Base-by-base conservation (phyloP, 2,888 invertebrate genomes). In the Aromia moschata region DNA sequence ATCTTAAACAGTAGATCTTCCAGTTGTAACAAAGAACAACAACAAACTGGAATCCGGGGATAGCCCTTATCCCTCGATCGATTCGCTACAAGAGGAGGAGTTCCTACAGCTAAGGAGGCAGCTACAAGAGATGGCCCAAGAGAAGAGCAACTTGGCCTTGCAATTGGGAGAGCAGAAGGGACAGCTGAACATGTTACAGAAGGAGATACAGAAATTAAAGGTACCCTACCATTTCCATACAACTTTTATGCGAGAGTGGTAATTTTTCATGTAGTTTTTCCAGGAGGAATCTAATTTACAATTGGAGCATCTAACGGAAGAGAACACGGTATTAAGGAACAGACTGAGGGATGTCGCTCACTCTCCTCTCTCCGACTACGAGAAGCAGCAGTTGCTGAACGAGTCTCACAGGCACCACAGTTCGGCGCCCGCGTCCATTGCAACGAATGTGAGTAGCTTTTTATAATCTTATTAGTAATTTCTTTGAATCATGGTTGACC, bases 391-490 rank as follows among this genome's bases (percentile, higher is more conserved):
- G 80, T 84, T 92, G 74, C 83, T 92, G 76, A 85, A 90, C 72
- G 91, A 91, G 77, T 84, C 85, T 74, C 81, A 85, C 41, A 85
- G 91, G 79, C 91, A 91, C 53, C 80, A 81, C 77, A 90, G 88
- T 73, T 91, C 91, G 46, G 92, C 92, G 46, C 91, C 92, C 12
- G 90, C 90, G n/a, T 91, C 91, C 54, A 92, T 92, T 72, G 84
- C 89, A 74, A 77, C 79, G 1, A 80, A 80, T 61, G 79, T 80
- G 69, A 77, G 77, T 74, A n/a, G n/a, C n/a, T n/a, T n/a, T n/a
- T n/a, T n/a, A n/a, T n/a, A n/a, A n/a, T n/a, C n/a, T n/a, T n/a
- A n/a, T n/a, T n/a, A n/a, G n/a, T n/a, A n/a, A n/a, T n/a, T n/a
- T n/a, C n/a, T n/a, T n/a, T n/a, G n/a, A n/a, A n/a, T n/a, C n/a